Base-by-base conservation (phyloP, 1,140 invertebrate genomes). In the Drosophila saltans region DNA sequence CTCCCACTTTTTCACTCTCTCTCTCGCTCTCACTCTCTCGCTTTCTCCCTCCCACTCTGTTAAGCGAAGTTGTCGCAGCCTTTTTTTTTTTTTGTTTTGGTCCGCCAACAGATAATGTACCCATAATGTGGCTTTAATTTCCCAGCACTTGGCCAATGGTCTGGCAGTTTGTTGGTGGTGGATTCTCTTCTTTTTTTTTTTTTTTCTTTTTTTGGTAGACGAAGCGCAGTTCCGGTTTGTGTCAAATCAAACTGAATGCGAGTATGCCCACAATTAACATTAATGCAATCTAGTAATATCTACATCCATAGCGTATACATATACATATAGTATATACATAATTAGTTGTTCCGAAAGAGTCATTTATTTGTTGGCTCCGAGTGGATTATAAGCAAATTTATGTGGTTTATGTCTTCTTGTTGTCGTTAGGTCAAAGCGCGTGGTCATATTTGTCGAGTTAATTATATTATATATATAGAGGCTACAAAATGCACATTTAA, bases 191-290 rank as follows among this genome's bases (percentile, higher is more conserved):
- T 16, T 16, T 16, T 16, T 16, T 16, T 16, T 16, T 16, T 16
- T 16, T 16, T 16, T 16, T 16, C 16, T 0, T 16, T 16, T 16
- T 16, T 66, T 86, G 82, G 57, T 58, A 81, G 76, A 3, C 80
- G 70, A 76, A 70, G 73, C 84, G 83, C 70, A 88, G 84, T 88
- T 88, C 83, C 83, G 83, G 84, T 89, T 59, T 66, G 28, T 72
- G 67, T 57, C 39, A 78, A 69, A 71, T 71, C 69, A 56, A 48
- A 66, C 43, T 64, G 40, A 58, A 21, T 69, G 65, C 40, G 52
- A 60, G 63, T 72, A 70, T 69, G 43, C 52, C 66, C 59, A 73
- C 80, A 85, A 85, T 85, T 86, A 86, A 71, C 48, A 57, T 68
- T 61, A 57, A 68, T 78, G 71, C 70, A 59, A 43, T 39, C 36